Evolutionary conservation across 92 coral and sea anemone species (phyloP), one percentile per base, ranked within the genome.

Genomic region (Heteractis magnifica): DNA sequence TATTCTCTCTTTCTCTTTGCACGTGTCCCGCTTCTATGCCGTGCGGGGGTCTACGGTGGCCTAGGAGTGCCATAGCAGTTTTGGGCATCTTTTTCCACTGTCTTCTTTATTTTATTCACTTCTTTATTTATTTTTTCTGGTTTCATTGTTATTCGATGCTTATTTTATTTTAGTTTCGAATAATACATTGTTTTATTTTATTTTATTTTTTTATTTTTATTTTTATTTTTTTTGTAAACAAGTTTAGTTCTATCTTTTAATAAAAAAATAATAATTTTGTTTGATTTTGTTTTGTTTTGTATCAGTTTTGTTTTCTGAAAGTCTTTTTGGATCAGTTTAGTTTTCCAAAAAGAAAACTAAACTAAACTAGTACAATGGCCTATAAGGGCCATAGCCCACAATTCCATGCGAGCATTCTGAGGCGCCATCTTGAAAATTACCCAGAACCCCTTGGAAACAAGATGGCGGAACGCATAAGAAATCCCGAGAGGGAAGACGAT

Each of bases 11-110:
- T n/a, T n/a, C n/a, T n/a, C n/a, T n/a, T n/a, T n/a, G n/a, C n/a
- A n/a, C n/a, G n/a, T n/a, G n/a, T n/a, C n/a, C n/a, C n/a, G n/a
- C n/a, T n/a, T n/a, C n/a, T n/a, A n/a, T n/a, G n/a, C n/a, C n/a
- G n/a, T n/a, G n/a, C n/a, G n/a, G n/a, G n/a, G n/a, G n/a, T 26
- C 56, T 78, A 78, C 58, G 82, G 82, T 78, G 82, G 82, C 82
- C 72, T 78, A 56, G 71, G 71, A 78, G 72, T 64, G 72, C 82
- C 82, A 78, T 78, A 78, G 82, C 82, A 51, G 34, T 80, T 80
- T 80, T 62, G 75, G 65, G 81, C 81, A 78, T 78, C 49, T 78
- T 78, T 78, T 78, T 53, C 23, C 71, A 80, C 83, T 80, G 71
- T 80, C 76, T 80, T 26, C 76, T 80, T 80, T 65, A 80, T 80